These are phyloP conservation scores for Lycaon pictus DNA, from an alignment of 2,113 vertebrate genomes.

Conservation along the genomic window DNA sequence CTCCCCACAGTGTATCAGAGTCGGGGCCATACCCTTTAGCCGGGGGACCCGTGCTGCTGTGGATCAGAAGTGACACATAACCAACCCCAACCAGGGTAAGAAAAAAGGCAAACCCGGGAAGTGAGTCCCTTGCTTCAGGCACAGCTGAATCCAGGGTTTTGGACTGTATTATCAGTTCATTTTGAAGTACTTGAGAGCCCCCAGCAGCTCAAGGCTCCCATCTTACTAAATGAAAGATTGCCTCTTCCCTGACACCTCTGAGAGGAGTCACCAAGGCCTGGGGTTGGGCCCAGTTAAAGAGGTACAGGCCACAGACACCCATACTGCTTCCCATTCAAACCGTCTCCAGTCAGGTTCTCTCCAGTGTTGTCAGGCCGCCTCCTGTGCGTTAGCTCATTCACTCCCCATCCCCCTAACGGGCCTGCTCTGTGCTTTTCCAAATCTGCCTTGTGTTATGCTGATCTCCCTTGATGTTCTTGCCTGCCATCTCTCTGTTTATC, in stretches of 20 bases:
- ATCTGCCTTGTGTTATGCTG: neutral
- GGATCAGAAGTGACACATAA: neutral
- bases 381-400: accelerated
- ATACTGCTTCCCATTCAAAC: neutral
- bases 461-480: neutral
- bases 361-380: accelerated
- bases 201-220: neutral
- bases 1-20: neutral
- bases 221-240: neutral
- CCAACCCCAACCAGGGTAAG: neutral
- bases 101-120: neutral
- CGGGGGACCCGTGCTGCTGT: neutral
- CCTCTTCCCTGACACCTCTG: neutral
- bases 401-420: accelerated
- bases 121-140: neutral
- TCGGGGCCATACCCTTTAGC: neutral
- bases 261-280: neutral
- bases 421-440: neutral
- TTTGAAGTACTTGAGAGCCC: neutral
- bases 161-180: accelerated
- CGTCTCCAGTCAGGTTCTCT: neutral
- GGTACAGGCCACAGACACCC: neutral
- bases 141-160: neutral
- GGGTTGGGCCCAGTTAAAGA: neutral
- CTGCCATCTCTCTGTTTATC: neutral